phyloP scores from a whole-genome alignment of 2,888 invertebrate species.

The Thelaira solivaga region DNA sequence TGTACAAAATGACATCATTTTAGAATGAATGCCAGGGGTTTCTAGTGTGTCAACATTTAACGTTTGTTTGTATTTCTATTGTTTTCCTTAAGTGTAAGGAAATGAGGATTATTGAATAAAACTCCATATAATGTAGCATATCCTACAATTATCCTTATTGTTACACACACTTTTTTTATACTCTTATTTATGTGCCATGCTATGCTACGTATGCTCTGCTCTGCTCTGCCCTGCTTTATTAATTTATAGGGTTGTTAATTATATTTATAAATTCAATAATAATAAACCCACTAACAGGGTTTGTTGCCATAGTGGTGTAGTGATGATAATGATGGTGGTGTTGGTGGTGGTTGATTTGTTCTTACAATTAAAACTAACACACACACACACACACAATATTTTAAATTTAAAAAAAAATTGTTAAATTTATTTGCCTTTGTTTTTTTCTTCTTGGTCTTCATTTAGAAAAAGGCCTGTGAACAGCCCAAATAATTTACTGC shows the following conservation, averaged over 20 bases:
- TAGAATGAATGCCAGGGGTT: neutral
- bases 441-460: no score
- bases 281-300: constrained; percentile 42
- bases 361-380: neutral
- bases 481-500: no score
- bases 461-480: no score
- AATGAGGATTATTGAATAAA: constrained; percentile 22
- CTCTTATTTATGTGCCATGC: no score
- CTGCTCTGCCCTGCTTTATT: neutral
- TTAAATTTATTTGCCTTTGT: no score
- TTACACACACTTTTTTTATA: constrained; percentile 1
- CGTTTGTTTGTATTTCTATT: constrained; percentile 27
- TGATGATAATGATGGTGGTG: no score
- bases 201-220: no score
- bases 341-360: constrained; percentile 31
- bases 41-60: constrained; percentile 27
- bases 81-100: constrained; percentile 32
- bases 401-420: neutral
- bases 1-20: constrained; percentile 11
- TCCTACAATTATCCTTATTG: constrained; percentile 46
- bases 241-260: constrained; percentile 50
- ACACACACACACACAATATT: neutral
- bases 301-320: constrained; percentile 3
- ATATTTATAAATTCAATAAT: constrained; percentile 42
- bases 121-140: constrained; percentile 24